Percentiles rank a stretch among this genome's conserved stretches.
phyloP scores from a whole-genome alignment of 2,888 invertebrate genomes.

The Pseudolycoriella hygida region DNA sequence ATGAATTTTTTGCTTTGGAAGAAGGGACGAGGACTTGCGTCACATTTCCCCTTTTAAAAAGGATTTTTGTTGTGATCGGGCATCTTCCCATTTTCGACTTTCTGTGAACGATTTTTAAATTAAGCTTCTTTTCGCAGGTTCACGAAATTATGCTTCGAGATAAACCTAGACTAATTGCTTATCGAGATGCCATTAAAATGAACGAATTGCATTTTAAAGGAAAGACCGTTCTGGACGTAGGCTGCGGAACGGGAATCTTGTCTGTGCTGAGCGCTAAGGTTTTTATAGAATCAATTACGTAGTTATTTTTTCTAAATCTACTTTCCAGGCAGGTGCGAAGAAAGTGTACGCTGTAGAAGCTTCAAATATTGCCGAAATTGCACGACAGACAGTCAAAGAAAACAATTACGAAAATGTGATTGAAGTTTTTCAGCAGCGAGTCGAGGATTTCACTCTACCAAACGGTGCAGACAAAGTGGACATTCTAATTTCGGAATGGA shows the following conservation, averaged over 20 bases:
- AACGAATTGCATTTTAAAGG: conserved; percentile 48
- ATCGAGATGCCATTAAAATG: conserved; percentile 57
- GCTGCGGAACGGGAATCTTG: conserved; percentile 75
- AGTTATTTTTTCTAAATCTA: not conserved
- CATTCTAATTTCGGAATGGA: conserved; percentile 91
- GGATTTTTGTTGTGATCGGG: too few species aligned
- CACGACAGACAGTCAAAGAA: conserved; percentile 47
- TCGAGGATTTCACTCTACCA: conserved; percentile 59
- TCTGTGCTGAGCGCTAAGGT: conserved; percentile 66
- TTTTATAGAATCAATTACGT: not conserved
- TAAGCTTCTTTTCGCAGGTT: too few species aligned
- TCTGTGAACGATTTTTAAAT: too few species aligned
- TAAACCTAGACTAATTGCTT: conserved; percentile 54
- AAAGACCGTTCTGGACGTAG: conserved; percentile 72
- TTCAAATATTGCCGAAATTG: conserved; percentile 45
- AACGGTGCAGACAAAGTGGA: conserved; percentile 48
- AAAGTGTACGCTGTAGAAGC: conserved; percentile 77
- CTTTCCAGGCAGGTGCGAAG: conserved; percentile 55
- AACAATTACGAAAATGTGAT: conserved; percentile 49
- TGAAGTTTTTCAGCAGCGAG: conserved; percentile 53
- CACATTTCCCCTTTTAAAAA: too few species aligned
- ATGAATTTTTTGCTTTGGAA: too few species aligned
- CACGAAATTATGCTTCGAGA: conserved; percentile 70
- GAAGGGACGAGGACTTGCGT: too few species aligned
- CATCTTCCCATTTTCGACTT: too few species aligned